Evolutionary conservation across 1,140 invertebrate species (phyloP), one percentile per base, ranked within the genome.

Genomic region (Brachystomella parvula): DNA sequence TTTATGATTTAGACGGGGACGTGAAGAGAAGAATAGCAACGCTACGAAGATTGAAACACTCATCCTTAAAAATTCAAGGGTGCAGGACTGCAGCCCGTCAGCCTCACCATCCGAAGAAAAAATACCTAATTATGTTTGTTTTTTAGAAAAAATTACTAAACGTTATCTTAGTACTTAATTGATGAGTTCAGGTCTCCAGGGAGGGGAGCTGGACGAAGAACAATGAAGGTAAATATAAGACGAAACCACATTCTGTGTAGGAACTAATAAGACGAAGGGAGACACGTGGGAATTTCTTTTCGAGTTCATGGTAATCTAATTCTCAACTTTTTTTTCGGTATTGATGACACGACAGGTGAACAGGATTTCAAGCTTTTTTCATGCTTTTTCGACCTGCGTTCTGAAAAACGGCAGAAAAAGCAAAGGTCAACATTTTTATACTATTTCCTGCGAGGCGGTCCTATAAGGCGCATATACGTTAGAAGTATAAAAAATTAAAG

Each of bases 301-400:
- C 44, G 12, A 9, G 12, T 15, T 24, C 12, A 57, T 21, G 24
- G 6, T 15, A 9, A 57, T 21, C 12, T 15, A 9, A 28, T 28
- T 12, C 12, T 12, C 12, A 57, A 57, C 12, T 12, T 57, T 57
- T 12, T 6, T 6, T 12, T 12, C 6, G 53, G 53, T 9, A 24
- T 21, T 57, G 19, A n/a, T 24, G 6, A 9, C 6, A 28, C 53
- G 53, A 21, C 6, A 24, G 21, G 6, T 26, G 17, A 47, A 66
- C 68, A 71, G 66, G 66, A n/a, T n/a, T n/a, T n/a, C n/a, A n/a
- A n/a, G n/a, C n/a, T n/a, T n/a, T n/a, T n/a, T n/a, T n/a, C n/a
- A n/a, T 68, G 64, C 49, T 19, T 53, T 69, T 72, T 72, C 59
- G 68, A 65, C 66, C 61, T 69, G 67, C 71, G 71, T 61, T 72